Conservation (phyloP, 1,140 invertebrate genomes). For the Drosophila asahinai region DNA sequence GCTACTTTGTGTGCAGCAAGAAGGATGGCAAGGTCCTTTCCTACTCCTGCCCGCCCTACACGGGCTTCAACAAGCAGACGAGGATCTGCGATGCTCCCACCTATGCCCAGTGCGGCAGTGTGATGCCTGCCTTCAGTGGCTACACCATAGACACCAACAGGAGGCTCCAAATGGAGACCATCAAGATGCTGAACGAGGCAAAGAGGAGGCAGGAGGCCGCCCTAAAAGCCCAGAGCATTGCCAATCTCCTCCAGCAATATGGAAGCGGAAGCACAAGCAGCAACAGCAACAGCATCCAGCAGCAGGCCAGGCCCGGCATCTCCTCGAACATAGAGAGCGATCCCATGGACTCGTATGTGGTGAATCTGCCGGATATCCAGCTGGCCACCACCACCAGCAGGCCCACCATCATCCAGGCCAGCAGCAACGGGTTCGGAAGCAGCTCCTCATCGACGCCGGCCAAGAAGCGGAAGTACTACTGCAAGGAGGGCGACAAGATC, state of each 20-base stretch:
- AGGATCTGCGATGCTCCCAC: conserved; percentile 85
- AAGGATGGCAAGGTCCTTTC: conserved; percentile 84
- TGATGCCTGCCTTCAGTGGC: conserved; percentile 40
- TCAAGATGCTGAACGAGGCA: conserved; percentile 72
- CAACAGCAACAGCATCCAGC: neutral
- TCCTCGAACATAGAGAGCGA: conserved; percentile 60
- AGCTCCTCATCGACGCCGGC: conserved; percentile 11
- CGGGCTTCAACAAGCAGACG: conserved; percentile 85
- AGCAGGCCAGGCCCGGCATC: neutral
- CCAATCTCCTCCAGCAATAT: conserved; percentile 73
- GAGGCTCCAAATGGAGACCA: conserved; percentile 69
- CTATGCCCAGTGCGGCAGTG: conserved; percentile 77
- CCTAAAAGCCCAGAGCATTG: conserved; percentile 71
- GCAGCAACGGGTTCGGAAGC: conserved; percentile 10
- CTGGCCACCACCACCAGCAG: conserved; percentile 41
- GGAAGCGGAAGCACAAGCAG: conserved; percentile 17
- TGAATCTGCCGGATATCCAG: conserved; percentile 45
- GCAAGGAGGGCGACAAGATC: conserved; percentile 82
- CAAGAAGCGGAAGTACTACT: conserved; percentile 81
- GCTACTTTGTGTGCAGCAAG: conserved; percentile 86
- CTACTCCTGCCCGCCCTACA: conserved; percentile 86
- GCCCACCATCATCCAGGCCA: conserved; percentile 37
- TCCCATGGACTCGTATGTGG: conserved; percentile 61
- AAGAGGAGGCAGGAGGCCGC: conserved; percentile 72
- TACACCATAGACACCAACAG: conserved; percentile 72